Conservation (phyloP, 2,888 invertebrate species). For the Xestia sexstrigata region DNA sequence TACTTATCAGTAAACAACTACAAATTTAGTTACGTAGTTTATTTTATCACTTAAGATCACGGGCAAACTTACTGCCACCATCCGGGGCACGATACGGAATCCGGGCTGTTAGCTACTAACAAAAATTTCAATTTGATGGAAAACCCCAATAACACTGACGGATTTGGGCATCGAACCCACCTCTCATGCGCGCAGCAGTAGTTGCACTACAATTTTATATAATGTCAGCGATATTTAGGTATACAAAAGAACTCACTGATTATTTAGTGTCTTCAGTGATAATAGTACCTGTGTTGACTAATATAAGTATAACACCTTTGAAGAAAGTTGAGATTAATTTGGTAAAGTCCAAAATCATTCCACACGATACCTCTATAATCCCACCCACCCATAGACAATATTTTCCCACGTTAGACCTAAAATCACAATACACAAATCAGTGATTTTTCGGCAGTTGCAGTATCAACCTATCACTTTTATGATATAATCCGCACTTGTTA, state of each 20-base stretch:
- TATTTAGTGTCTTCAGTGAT: background rate
- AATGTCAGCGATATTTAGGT: background rate
- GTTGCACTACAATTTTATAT: background rate
- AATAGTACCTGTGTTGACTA: background rate
- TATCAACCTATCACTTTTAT: constrained; percentile 85
- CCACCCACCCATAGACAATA: background rate
- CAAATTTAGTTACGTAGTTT: background rate
- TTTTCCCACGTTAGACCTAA: constrained; percentile 32
- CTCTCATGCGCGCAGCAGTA: background rate
- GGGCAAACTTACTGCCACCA: background rate
- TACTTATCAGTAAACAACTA: background rate
- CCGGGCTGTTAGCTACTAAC: background rate
- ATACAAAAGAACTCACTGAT: background rate
- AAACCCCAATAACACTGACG: background rate
- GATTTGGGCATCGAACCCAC: background rate
- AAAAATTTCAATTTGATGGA: background rate
- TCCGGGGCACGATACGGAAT: background rate
- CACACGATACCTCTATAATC: background rate
- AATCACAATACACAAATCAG: constrained; percentile 31
- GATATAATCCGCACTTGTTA: constrained; percentile 54
- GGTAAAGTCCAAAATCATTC: background rate
- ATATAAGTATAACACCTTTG: background rate
- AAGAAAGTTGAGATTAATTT: background rate
- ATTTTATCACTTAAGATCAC: background rate
- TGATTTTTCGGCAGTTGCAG: constrained; percentile 61